Percentiles rank a stretch among this genome's conserved stretches.
phyloP scores from a whole-genome alignment of 2,888 invertebrate species.

The Adelognathus sp. region DNA sequence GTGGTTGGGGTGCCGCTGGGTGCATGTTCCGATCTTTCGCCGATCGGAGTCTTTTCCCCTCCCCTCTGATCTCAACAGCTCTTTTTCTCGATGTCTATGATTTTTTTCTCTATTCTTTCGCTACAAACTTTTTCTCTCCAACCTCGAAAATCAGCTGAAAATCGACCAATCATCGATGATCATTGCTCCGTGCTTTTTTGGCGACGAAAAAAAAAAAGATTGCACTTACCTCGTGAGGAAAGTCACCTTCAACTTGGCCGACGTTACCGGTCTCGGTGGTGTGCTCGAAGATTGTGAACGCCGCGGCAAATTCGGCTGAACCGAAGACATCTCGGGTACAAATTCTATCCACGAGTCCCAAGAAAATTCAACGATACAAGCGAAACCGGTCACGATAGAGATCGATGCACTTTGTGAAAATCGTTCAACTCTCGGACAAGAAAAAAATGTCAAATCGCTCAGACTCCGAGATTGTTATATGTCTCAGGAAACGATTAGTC shows the following conservation, averaged over 20 bases:
- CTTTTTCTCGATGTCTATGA: neutral
- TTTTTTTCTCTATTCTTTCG: neutral
- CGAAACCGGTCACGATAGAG: neutral
- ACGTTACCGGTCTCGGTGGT: constrained; percentile 24
- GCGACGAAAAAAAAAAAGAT: neutral
- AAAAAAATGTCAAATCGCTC: constrained; percentile 9
- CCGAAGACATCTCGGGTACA: constrained; percentile 19
- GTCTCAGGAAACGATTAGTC: neutral
- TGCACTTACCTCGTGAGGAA: constrained; percentile 33
- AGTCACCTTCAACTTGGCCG: constrained; percentile 34
- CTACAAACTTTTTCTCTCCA: constrained; percentile 37
- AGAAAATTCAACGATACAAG: neutral
- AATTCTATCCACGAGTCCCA: neutral
- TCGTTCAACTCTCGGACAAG: neutral
- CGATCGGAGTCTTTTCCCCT: constrained; percentile 51
- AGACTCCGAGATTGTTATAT: neutral
- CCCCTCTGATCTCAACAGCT: neutral
- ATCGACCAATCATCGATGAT: neutral
- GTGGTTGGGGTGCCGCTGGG: constrained; percentile 67
- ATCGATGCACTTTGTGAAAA: neutral
- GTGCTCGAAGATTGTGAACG: constrained; percentile 27
- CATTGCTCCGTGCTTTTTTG: neutral
- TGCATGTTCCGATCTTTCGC: constrained; percentile 72
- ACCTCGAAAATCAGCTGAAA: constrained; percentile 40
- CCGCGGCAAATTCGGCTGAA: constrained; percentile 13